Percentiles rank a stretch among this genome's conserved stretches.
phyloP scores from a whole-genome alignment of 2,888 invertebrate genomes.

The Ditylenchus weischeri region DNA sequence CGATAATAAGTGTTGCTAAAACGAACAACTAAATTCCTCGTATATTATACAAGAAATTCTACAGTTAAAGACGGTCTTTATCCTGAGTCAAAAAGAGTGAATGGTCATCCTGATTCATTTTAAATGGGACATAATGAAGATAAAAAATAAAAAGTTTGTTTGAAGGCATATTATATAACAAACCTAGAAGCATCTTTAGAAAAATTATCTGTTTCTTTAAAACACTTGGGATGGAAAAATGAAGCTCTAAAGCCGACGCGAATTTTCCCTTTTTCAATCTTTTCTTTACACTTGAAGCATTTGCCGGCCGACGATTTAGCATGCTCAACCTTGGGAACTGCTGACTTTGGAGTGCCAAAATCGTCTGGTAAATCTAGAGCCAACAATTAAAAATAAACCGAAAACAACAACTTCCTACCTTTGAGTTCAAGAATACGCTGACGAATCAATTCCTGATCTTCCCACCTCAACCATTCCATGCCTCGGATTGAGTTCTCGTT shows the following conservation, averaged over 20 bases:
- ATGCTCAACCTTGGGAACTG: conserved; percentile 31
- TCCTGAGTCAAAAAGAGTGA: too few relatives aligned
- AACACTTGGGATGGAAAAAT: conserved; percentile 38
- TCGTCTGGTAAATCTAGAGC: conserved; percentile 3
- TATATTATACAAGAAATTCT: too few relatives aligned
- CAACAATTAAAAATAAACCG: conserved; percentile 10
- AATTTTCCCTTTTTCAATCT: conserved; percentile 34
- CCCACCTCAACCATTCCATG: conserved; percentile 62
- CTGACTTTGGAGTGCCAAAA: conserved; percentile 21
- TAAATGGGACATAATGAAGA: too few relatives aligned
- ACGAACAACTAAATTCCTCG: too few relatives aligned
- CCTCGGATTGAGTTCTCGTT: conserved; percentile 60
- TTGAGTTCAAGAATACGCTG: conserved; percentile 51
- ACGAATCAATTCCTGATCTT: conserved; percentile 62
- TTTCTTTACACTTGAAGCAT: conserved; percentile 39
- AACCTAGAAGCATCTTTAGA: conserved; percentile 24
- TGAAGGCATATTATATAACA: conserved; percentile 1
- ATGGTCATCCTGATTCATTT: too few relatives aligned
- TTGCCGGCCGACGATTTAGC: conserved; percentile 40
- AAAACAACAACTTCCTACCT: conserved; percentile 25
- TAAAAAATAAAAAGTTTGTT: too few relatives aligned
- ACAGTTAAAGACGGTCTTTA: too few relatives aligned
- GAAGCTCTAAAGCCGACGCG: conserved; percentile 32
- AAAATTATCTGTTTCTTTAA: conserved; percentile 22
- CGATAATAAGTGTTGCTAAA: too few relatives aligned